Base-by-base conservation (phyloP, 2,888 invertebrate species). In the Agrotis exclamationis region DNA sequence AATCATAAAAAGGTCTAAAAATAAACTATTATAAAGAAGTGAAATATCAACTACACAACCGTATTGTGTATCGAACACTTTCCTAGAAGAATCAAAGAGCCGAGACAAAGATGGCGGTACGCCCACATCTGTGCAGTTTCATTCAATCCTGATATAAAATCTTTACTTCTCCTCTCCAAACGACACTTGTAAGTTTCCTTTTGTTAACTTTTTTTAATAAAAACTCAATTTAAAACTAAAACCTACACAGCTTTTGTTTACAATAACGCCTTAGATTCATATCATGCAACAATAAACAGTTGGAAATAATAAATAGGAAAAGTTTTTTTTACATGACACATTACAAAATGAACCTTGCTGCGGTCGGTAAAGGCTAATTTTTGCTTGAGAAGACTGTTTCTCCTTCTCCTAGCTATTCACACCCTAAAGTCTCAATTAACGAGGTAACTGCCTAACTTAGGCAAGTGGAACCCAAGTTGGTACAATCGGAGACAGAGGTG, bases 361-460 rank as follows among this genome's bases (percentile, higher is more conserved):
- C 5, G 2, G 1, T n/a, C 1, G 0, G 0, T 9, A 33, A 79
- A 59, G 63, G 73, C 71, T 70, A 45, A 70, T 62, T 71, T 73
- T 68, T 3, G 44, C 20, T 57, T 28, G 11, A 39, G 56, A 5
- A 9, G 9, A 39, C 9, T 11, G 24, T 44, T 7, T 51, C 20
- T 54, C 22, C 28, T 20, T 20, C n/a, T 60, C n/a, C 20, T 48
- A 11, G 20, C 65, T 68, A 18, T 74, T 74, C 63, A 65, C 66
- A 74, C 74, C 50, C 50, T 54, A 51, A 75, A 64, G 51, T 64
- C 70, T 75, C 53, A 81, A 76, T 86, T 73, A 80, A 82, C 62
- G 68, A 73, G 78, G 44, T 74, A 79, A 81, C 76, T 78, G 62
- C 68, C 54, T 57, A 75, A 81, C 74, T 80, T 79, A 74, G 74